Conservation (phyloP, 2,113 vertebrate species). For the Suricata suricatta region DNA sequence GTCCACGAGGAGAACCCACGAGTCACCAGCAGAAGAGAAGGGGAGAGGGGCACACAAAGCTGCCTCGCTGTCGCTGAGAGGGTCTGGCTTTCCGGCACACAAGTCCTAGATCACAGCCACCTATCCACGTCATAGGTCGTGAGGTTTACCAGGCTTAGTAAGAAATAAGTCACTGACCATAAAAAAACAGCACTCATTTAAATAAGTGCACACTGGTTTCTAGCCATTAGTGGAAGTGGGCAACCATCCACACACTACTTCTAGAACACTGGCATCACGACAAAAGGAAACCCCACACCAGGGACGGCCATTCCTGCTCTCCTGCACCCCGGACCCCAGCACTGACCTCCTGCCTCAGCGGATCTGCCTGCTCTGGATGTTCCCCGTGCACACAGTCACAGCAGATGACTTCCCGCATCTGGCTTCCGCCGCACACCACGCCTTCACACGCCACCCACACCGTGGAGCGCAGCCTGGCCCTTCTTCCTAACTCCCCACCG, state of each 20-base stretch:
- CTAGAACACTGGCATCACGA: not conserved
- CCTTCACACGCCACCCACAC: not conserved
- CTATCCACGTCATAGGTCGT: not conserved
- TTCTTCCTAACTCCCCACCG: not conserved
- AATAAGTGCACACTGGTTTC: not conserved
- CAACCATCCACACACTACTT: not conserved
- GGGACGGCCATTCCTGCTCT: not conserved
- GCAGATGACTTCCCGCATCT: not conserved
- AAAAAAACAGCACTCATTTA: not conserved
- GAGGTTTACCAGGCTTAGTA: not conserved
- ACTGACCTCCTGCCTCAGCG: not conserved
- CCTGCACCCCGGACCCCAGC: not conserved
- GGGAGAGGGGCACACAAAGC: not conserved
- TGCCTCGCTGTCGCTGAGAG: not conserved
- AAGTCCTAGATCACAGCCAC: no score
- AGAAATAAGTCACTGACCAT: not conserved
- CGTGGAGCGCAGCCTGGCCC: accelerated
- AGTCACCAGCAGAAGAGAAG: not conserved
- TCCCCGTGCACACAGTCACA: not conserved
- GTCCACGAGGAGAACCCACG: not conserved
- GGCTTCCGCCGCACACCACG: not conserved
- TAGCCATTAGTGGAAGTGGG: not conserved
- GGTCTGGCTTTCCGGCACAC: not conserved
- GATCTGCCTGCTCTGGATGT: not conserved
- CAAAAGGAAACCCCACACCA: not conserved